Base-by-base conservation (phyloP, 2,888 invertebrate species). In the Heteropelma amictum region DNA sequence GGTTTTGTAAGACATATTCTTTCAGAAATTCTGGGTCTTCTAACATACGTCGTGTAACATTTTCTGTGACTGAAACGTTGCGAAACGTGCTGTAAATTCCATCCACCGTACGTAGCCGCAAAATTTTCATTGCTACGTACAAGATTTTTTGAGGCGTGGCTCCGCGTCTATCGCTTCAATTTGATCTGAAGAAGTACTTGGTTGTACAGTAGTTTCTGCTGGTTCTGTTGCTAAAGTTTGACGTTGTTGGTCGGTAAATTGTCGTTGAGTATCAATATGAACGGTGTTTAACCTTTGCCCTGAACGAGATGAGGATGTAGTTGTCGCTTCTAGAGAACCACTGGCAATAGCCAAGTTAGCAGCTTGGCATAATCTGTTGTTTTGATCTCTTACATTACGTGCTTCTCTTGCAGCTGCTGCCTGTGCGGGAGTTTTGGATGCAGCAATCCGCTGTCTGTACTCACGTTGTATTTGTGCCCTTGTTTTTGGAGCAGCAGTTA, bases 101-200 rank as follows among this genome's bases (percentile, higher is more conserved):
- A 26, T 77, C 77, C 3, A 42, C 42, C 1, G 68, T 54, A n/a
- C 86, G 80, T 4, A 82, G 12, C 49, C 88, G 79, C 76, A 89
- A 54, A 7, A 86, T 86, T 73, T 89, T 89, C 87, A 87, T 85
- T 3, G 89, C 53, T 1, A 53, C 6, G 80, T 89, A 89, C 54
- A 90, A 84, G 12, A 74, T 21, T 42, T 77, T 60, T 2, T 60
- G 10, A n/a, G 69, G 89, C 2, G 77, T 89, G 61, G 82, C 86
- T 72, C 83, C 89, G 60, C 89, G 87, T 65, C 88, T 79, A 79
- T 89, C 89, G 51, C 69, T 76, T 72, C 73, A 75, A 74, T 54
- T 74, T 54, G 74, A 75, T 75, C 75, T 65, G 64, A 30, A 75
- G 63, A 75, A 67, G 67, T 72, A 73, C 71, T 38, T 68, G 73